Evolutionary conservation across 2,113 vertebrate genomes (phyloP).

Genomic region (Heteronetta atricapilla): DNA sequence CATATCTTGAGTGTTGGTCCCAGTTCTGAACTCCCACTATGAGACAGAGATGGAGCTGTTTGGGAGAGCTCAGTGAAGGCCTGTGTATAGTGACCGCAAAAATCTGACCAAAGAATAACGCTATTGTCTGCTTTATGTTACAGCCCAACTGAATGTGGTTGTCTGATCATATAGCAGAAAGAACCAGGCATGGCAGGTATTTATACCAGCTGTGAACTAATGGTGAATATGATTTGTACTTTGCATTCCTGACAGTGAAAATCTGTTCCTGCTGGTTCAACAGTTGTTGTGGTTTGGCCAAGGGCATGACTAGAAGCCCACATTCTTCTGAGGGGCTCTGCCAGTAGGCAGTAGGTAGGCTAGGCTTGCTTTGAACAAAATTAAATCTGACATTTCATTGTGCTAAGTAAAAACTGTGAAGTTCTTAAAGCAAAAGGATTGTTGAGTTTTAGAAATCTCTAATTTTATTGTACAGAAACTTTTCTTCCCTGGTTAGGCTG

Average conservation of each 20-base stretch:
- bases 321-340: background rate
- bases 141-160: background rate
- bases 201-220: background rate
- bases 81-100: background rate
- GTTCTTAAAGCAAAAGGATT: background rate
- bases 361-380: background rate
- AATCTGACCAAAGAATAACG: background rate
- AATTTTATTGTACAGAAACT: background rate
- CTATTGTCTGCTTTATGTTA: background rate
- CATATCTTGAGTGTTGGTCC: background rate
- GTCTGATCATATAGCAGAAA: background rate
- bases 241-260: background rate
- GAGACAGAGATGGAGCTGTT: accelerated
- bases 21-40: background rate
- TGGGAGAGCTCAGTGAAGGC: background rate
- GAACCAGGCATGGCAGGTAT: accelerated
- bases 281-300: background rate
- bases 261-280: background rate
- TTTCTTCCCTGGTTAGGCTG: background rate
- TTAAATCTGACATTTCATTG: background rate
- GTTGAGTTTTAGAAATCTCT: background rate
- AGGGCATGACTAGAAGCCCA: background rate
- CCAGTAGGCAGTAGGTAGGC: background rate
- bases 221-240: background rate
- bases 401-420: background rate